Base-by-base conservation (phyloP, 1,140 invertebrate species). In the Lepidurus packardi region DNA sequence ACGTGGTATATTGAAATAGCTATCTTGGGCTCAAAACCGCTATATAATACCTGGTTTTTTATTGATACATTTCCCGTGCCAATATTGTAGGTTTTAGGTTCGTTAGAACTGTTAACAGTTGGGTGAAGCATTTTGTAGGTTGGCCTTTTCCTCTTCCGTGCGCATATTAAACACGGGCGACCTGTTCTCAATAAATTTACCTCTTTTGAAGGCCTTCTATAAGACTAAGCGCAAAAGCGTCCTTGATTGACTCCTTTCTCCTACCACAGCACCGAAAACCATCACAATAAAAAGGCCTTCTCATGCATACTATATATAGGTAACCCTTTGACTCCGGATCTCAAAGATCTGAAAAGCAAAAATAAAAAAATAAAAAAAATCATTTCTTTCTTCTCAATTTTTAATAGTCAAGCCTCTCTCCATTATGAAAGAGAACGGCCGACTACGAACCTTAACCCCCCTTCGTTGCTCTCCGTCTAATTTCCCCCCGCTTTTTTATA, bases 221-320 rank as follows among this genome's bases (percentile, higher is more conserved):
- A 65, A 65, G 53, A 65, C 13, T 65, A 65, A 65, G 16, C 53
- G 34, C 21, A 65, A 65, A 9, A 65, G 53, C 53, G 53, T 65
- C 53, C 53, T 65, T 65, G 53, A 65, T 65, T 65, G 53, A 65
- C 53, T 65, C 53, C 53, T 65, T 65, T 65, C 53, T 65, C 53
- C 53, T 65, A 65, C 53, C 53, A 16, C 53, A 65, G 53, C 53
- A 65, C 53, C 21, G 53, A 21, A 34, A 21, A 13, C 53, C 13
- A 16, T 65, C 53, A 11, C 53, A 16, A 7, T 65, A 13, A 65
- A 65, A 65, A 65, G 53, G 53, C 53, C 53, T 65, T 65, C 13
- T 65, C 53, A 65, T 65, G 53, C 53, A 65, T 65, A 65, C 53
- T 9, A 65, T 9, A 34, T 34, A 65, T 65, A 65, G 53, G 53